Base-by-base conservation (phyloP, 2,113 vertebrate genomes). In the Ibidorhyncha struthersii region DNA sequence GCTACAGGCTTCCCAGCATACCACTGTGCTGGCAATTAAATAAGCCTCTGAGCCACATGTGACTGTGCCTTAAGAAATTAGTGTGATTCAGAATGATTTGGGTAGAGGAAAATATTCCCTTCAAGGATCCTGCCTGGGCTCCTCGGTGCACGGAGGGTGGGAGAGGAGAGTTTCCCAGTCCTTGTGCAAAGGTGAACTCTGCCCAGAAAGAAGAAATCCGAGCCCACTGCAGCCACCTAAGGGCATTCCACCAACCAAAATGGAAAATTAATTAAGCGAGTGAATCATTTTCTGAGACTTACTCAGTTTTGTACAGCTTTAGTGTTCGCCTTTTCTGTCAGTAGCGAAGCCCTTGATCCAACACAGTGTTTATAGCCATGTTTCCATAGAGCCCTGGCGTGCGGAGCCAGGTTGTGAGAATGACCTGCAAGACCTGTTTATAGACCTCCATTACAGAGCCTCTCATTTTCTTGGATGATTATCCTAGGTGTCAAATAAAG, bases 341-440 rank as follows among this genome's bases (percentile, higher is more conserved):
- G 94, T 93, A 58, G 82, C 71, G 88, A 91, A 93, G 79, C 82
- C 88, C 92, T 81, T 59, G 90, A 92, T 96, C 96, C 95, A 96
- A 59, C 56, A 18, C 10, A 14, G 59, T 97, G 90, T 94, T 97
- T 96, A 96, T 9, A 90, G 96, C 58, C 82, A 81, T 4, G 94
- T 95, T 95, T 95, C 97, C 96, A 96, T 94, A 97, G 96, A 94
- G 79, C 63, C 55, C 63, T 63, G 94, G 76, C 8, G 10, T 81
- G 79, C 85, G 61, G 82, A 96, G 95, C 93, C 88, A 92, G 90
- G 74, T 69, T 90, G 78, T 66, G 87, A 1, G 74, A 90, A 85
- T 97, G 96, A 96, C 96, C 96, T 95, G 96, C 93, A 97, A 88
- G 97, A 97, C 97, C 96, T 95, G 97, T 97, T 97, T 95, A 94